phyloP scores from a whole-genome alignment of 2,113 vertebrate genomes.

The Propithecus coquereli region DNA sequence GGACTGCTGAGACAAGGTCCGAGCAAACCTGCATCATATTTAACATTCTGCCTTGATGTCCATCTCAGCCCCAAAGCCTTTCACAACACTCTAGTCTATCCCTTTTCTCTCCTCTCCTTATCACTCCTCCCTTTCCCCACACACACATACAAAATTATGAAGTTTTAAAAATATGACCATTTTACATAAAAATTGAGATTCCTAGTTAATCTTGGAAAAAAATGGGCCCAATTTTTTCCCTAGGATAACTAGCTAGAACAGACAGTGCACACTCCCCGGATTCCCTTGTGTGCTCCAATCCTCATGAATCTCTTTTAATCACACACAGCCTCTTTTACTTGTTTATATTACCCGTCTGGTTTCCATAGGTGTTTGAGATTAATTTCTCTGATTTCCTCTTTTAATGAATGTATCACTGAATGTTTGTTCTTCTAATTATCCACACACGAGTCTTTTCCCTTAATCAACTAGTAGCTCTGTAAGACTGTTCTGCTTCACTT shows the following conservation, averaged over 20 bases:
- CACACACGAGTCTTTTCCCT: neutral
- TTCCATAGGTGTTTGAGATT: neutral
- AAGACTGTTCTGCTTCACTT: neutral
- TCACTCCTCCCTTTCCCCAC: neutral
- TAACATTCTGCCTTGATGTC: neutral
- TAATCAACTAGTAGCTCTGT: neutral
- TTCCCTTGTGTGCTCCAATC: neutral
- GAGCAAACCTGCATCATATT: neutral
- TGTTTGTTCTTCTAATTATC: neutral
- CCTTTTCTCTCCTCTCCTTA: neutral
- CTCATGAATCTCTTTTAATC: neutral
- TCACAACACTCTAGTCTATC: neutral
- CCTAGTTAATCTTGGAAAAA: neutral
- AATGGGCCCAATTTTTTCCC: neutral
- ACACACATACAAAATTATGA: neutral
- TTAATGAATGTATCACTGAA: neutral
- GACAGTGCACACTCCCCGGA: neutral
- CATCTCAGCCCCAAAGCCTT: neutral
- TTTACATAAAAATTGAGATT: neutral
- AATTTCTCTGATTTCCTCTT: neutral
- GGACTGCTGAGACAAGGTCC: neutral
- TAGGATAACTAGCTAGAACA: neutral
- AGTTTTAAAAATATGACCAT: neutral
- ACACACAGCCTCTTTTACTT: neutral
- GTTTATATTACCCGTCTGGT: neutral